Conservation (phyloP, 2,888 invertebrate species). For the Melolontha melolontha region DNA sequence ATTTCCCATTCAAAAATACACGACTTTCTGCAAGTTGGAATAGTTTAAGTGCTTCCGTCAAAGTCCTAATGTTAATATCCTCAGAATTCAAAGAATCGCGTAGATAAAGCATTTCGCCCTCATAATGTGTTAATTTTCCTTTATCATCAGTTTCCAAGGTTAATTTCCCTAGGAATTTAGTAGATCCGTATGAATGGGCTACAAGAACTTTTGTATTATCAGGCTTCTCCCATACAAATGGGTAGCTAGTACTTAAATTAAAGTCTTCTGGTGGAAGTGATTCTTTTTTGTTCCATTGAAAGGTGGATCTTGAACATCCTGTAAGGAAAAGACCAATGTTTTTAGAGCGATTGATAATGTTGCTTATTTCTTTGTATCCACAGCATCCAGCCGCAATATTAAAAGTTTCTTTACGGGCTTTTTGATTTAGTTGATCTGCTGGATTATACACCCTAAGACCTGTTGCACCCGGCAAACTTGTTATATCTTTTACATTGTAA, state of each 20-base stretch:
- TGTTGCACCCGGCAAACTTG: too few species aligned
- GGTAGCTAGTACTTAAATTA: not conserved
- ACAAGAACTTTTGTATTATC: not conserved
- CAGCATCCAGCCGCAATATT: not conserved
- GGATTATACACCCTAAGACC: too few species aligned
- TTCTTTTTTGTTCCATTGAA: constrained; percentile 20
- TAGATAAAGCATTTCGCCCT: constrained; percentile 13
- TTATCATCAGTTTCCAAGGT: not conserved
- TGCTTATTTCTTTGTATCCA: not conserved
- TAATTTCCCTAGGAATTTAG: constrained; percentile 16
- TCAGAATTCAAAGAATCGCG: not conserved
- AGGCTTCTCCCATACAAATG: not conserved
- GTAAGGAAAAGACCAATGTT: not conserved
- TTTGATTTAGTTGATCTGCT: too few species aligned
- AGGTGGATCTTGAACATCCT: constrained; percentile 1
- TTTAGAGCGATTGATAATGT: not conserved
- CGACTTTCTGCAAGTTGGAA: constrained; percentile 5
- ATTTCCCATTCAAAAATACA: constrained; percentile 7
- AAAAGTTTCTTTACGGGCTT: not conserved
- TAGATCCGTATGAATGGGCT: constrained; percentile 15
- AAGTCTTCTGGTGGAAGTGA: not conserved
- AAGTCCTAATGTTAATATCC: not conserved
- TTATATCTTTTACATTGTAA: too few species aligned
- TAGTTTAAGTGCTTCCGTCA: not conserved
- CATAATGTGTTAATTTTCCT: not conserved